Base-by-base conservation (phyloP, 2,797 vertebrate genomes). In the Numenius phaeopus region DNA sequence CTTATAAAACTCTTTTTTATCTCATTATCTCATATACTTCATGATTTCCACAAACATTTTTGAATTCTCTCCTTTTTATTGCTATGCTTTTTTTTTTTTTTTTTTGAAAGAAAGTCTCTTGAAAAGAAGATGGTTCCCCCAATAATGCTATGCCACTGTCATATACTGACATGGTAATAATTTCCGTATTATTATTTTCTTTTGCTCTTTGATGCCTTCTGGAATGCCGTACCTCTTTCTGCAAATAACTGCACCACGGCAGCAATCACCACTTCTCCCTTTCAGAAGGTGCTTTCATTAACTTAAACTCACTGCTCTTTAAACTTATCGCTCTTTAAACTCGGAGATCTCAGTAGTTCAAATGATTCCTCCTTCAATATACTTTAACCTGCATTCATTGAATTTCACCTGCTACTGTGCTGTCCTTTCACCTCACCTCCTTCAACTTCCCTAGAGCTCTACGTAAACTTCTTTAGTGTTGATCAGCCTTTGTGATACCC, bases 251-350 rank as follows among this genome's bases (percentile, higher is more conserved):
- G 40, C 40, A 69, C 66, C 57, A 52, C 47, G 79, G 87, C 66
- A 82, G n/a, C 71, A 39, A 57, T 69, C 42, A 61, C 24, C 21
- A 49, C 42, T 71, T 94, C 39, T 75, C 39, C 70, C 71, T 78
- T 90, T 87, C 83, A 94, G 71, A 89, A 95, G n/a, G 34, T 62
- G 52, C 66, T 82, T 89, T 82, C 75, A 84, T 90, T 90, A 95
- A 64, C 61, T 95, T 66, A 66, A 20, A 58, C 52, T 87, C n/a
- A 32, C 49, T 77, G 59, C n/a, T 87, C n/a, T 92, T 93, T 91
- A 91, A 78, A 82, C 40, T 80, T 59, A 72, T 52, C 0, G 2
- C n/a, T 81, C 49, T 93, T 81, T 88, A 77, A 91, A 93, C 82
- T 87, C 24, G 5, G 78, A 81, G n/a, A 54, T 81, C 27, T 73